Conservation (phyloP, 2,113 vertebrate genomes). For the Nesoenas mayeri region DNA sequence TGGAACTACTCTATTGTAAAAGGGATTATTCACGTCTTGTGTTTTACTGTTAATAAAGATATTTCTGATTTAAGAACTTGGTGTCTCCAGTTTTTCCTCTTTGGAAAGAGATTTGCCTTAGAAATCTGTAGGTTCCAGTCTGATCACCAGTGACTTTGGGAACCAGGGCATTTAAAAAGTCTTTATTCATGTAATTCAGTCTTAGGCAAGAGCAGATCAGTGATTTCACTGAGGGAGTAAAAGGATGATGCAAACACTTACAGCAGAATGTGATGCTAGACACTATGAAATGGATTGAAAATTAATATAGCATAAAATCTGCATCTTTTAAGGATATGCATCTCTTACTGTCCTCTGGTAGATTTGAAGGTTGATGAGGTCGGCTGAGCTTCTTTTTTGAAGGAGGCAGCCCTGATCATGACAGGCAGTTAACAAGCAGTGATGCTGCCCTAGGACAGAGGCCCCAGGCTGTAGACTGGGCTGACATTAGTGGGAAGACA, state of each 20-base stretch:
- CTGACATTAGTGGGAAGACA: not conserved
- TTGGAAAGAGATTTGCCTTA: not conserved
- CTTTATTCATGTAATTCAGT: not conserved
- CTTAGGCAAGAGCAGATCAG: not conserved
- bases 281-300: not conserved
- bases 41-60: conserved; percentile 67
- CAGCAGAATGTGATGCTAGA: not conserved
- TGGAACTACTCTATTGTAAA: conserved; percentile 54
- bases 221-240: not conserved
- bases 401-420: not conserved
- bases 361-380: not conserved
- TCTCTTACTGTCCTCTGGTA: not conserved
- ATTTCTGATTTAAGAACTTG: conserved; percentile 30
- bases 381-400: not conserved
- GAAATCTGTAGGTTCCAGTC: not conserved
- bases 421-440: not conserved
- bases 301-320: not conserved
- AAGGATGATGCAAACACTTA: not conserved
- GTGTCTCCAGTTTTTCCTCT: not conserved
- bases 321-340: not conserved
- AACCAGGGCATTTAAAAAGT: not conserved
- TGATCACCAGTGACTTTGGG: not conserved
- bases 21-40: conserved; percentile 56
- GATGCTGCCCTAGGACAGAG: not conserved
- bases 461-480: not conserved